Evolutionary conservation across 2,888 invertebrate species (phyloP).

Genomic region (Tetropium fuscum): DNA sequence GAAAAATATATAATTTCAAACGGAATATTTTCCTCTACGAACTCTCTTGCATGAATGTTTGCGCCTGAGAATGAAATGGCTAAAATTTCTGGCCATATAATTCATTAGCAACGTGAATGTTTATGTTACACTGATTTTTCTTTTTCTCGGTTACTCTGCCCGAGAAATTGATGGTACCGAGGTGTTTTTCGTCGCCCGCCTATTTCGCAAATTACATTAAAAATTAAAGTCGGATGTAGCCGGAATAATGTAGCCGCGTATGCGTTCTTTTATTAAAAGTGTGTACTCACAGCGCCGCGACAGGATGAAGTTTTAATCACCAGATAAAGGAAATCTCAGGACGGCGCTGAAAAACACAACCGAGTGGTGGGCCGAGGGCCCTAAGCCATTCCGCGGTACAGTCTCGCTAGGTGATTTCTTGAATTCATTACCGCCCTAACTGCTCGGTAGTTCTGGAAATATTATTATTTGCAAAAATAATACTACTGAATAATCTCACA

Average conservation of each 20-base stretch:
- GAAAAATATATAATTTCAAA: too few relatives aligned
- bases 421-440: too few relatives aligned
- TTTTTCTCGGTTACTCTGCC: neutral
- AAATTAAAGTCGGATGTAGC: conserved; percentile 59
- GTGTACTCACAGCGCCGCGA: conserved; percentile 62
- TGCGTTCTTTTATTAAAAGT: conserved; percentile 64
- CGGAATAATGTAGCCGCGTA: conserved; percentile 58
- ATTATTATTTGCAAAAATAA: too few relatives aligned
- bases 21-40: too few relatives aligned
- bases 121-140: neutral
- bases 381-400: conserved; percentile 52
- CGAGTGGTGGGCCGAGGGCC: conserved; percentile 48
- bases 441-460: too few relatives aligned
- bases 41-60: too few relatives aligned
- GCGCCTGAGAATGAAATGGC: too few relatives aligned
- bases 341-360: conserved; percentile 63
- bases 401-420: conserved; percentile 47
- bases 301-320: conserved; percentile 68
- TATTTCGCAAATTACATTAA: conserved; percentile 63
- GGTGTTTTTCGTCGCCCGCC: conserved; percentile 41
- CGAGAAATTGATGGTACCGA: conserved; percentile 38
- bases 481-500: too few relatives aligned
- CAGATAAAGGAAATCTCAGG: conserved; percentile 66
- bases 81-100: too few relatives aligned
- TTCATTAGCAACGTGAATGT: too few relatives aligned